Evolutionary conservation across 2,888 invertebrate genomes (phyloP).

Genomic region (Onthophagus sagittarius): DNA sequence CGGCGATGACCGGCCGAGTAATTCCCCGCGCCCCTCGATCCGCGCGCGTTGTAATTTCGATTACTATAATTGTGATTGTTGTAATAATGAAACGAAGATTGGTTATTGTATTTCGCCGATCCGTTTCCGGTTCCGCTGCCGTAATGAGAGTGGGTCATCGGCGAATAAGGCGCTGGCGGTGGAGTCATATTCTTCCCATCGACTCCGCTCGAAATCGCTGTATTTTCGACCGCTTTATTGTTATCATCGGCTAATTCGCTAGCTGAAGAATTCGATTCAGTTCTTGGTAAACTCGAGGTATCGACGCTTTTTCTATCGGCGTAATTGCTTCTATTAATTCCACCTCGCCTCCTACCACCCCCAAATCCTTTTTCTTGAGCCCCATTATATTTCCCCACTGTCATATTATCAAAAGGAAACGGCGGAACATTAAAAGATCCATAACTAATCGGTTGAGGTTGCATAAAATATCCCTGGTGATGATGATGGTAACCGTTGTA

Average conservation of each 20-base stretch:
- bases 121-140: too few relatives aligned
- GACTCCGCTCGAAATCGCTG: conserved; percentile 11
- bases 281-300: conserved; percentile 35
- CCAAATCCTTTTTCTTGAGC: background rate
- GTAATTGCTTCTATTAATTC: background rate
- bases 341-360: conserved; percentile 15
- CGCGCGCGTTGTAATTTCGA: background rate
- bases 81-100: background rate
- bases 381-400: background rate
- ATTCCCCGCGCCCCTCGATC: background rate
- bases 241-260: conserved; percentile 33
- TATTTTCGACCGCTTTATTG: conserved; percentile 27
- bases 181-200: conserved; percentile 18
- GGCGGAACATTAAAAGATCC: background rate
- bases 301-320: conserved; percentile 25
- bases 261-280: conserved; percentile 41
- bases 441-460: background rate
- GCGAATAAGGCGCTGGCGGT: conserved; percentile 25
- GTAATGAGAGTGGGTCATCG: conserved; percentile 13
- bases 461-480: background rate
- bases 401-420: background rate
- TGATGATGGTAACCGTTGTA: conserved; percentile 22
- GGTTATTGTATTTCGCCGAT: background rate
- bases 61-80: conserved; percentile 11
- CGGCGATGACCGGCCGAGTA: background rate